Evolutionary conservation across 2,797 vertebrate species (phyloP).

Genomic region (Balearica regulorum): DNA sequence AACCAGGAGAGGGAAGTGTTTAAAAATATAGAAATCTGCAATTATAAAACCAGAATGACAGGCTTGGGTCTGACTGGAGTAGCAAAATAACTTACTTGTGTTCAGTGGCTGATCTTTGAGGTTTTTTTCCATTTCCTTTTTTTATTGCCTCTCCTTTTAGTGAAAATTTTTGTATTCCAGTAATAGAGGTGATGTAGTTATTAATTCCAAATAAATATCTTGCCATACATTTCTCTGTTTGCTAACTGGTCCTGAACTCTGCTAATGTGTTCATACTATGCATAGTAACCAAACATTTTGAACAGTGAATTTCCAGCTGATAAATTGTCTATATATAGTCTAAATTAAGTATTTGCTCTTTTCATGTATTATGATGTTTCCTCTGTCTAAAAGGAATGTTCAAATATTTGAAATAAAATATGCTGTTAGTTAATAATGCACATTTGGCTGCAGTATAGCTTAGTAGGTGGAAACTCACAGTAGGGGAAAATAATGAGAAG

Average conservation of each 20-base stretch:
- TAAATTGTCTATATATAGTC: not conserved
- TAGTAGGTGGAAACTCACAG: not conserved
- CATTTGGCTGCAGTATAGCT: not conserved
- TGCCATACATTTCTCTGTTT: not conserved
- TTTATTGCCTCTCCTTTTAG: not conserved
- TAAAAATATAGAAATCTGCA: slow-evolving; percentile 10
- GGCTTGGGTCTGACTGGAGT: not conserved
- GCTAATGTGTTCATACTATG: not conserved
- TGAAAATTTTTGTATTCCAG: not conserved
- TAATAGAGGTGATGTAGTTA: not conserved
- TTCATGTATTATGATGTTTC: not conserved
- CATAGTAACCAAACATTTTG: not conserved
- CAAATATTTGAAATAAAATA: not conserved
- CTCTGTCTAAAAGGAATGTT: not conserved
- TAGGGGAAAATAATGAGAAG: not conserved
- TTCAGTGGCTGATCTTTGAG: not conserved
- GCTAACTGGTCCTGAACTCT: not conserved
- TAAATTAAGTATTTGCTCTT: not conserved
- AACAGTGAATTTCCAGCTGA: not conserved
- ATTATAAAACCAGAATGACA: slow-evolving; percentile 2
- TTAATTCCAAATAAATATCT: not conserved
- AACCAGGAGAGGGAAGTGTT: slow-evolving; percentile 29
- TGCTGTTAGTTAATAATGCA: not conserved
- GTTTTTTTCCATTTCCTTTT: not conserved
- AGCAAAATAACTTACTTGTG: not conserved